Conservation (phyloP, 2,888 invertebrate species). For the Nomada flava region DNA sequence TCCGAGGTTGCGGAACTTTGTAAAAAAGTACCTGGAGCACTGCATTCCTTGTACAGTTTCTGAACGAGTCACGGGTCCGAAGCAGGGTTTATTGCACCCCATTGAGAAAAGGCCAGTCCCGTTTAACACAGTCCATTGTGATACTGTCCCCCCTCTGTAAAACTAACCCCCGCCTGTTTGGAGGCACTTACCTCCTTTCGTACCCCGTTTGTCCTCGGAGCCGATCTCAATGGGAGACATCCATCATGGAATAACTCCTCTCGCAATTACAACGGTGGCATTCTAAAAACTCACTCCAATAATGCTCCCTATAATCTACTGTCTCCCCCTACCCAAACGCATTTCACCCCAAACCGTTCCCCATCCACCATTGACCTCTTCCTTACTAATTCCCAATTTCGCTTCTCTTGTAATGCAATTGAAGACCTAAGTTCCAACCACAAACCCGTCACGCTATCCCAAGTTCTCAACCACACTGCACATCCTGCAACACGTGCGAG, state of each 20-base stretch:
- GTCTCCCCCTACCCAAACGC: no score
- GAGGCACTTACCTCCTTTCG: no score
- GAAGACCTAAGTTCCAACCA: constrained; percentile 2
- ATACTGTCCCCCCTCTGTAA: neutral
- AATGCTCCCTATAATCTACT: neutral
- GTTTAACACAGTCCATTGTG: constrained; percentile 27
- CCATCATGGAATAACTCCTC: neutral
- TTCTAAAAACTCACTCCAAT: neutral
- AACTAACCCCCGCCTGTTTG: no score
- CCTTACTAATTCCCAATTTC: neutral
- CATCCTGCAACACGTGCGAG: neutral
- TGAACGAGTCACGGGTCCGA: neutral
- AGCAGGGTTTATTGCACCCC: constrained; percentile 2
- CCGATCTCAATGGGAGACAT: neutral
- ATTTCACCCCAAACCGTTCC: no score
- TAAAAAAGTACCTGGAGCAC: constrained; percentile 16
- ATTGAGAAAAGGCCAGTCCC: neutral
- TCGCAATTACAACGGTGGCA: neutral
- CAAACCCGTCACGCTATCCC: neutral
- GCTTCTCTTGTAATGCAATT: neutral
- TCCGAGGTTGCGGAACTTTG: constrained; percentile 1
- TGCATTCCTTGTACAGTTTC: constrained; percentile 15
- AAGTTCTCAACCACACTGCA: neutral
- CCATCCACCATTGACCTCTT: neutral
- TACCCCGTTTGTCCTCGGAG: neutral